Evolutionary conservation across 2,797 vertebrate species (phyloP).

Genomic region (Semaprochilodus insignis): DNA sequence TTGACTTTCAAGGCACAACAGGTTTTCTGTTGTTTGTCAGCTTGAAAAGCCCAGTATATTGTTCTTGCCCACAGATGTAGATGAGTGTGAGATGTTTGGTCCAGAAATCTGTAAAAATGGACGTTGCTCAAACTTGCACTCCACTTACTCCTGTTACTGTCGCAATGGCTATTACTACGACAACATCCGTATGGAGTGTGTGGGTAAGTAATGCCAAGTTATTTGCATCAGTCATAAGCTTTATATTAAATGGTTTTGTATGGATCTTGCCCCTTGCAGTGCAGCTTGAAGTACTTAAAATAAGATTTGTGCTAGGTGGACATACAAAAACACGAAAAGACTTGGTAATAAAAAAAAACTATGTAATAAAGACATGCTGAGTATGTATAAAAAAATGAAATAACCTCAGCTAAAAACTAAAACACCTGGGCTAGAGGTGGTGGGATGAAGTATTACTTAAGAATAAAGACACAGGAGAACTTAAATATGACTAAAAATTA

Average conservation of each 20-base stretch:
- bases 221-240: neutral
- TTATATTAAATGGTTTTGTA: neutral
- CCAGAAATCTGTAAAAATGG: slow-evolving; percentile 82
- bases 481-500: no score
- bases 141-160: slow-evolving; percentile 79
- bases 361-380: neutral
- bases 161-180: slow-evolving; percentile 81
- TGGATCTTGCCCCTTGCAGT: neutral
- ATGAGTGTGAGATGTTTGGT: slow-evolving; percentile 84
- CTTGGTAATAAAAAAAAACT: neutral
- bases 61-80: slow-evolving; percentile 71
- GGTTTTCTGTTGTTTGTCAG: neutral
- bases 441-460: no score
- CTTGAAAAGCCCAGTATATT: neutral
- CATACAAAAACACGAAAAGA: neutral
- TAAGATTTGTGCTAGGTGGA: neutral
- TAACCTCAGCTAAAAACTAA: no score
- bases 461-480: no score
- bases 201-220: slow-evolving; percentile 73
- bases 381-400: neutral
- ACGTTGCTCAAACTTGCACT: slow-evolving; percentile 74
- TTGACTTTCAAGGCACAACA: slow-evolving; percentile 4
- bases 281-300: neutral
- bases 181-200: slow-evolving; percentile 77
- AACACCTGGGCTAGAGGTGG: no score